Evolutionary conservation across 2,888 invertebrate genomes (phyloP).

Genomic region (Tridacna gigas): DNA sequence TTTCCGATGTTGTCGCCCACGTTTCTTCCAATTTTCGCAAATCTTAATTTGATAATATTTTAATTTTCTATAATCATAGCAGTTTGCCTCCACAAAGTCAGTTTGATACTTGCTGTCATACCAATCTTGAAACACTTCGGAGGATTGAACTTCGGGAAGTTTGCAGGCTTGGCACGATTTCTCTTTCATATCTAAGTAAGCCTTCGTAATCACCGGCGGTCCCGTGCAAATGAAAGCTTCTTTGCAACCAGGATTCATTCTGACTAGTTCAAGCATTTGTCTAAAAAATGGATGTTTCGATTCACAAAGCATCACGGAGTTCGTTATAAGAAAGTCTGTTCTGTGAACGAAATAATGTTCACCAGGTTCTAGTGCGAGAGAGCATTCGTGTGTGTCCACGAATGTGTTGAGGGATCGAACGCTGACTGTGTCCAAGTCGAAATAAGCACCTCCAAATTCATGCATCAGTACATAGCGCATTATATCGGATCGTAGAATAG

Average conservation of each 20-base stretch:
- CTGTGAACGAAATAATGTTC: conserved; percentile 17
- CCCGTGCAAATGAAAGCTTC: conserved; percentile 22
- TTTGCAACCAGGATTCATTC: conserved; percentile 18
- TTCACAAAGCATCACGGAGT: conserved; percentile 15
- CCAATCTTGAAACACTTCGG: conserved; percentile 27
- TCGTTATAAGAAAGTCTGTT: conserved; percentile 18
- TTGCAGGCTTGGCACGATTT: conserved; percentile 13
- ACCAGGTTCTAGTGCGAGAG: conserved; percentile 7
- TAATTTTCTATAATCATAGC: conserved; percentile 4
- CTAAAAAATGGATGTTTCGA: conserved; percentile 4
- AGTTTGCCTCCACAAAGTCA: conserved; percentile 11
- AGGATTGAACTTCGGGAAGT: conserved; percentile 13
- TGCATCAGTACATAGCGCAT: conserved; percentile 21
- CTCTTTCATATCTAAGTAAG: conserved; percentile 19
- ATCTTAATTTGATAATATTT: conserved; percentile 12
- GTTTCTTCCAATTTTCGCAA: conserved; percentile 21
- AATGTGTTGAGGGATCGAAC: conserved; percentile 15
- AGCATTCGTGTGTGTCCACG: conserved; percentile 12
- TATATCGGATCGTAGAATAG: conserved; percentile 9
- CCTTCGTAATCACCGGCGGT: conserved; percentile 14
- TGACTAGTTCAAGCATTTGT: conserved; percentile 14
- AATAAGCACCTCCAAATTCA: conserved; percentile 24
- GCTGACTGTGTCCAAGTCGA: conserved; percentile 15
- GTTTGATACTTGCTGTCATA: conserved; percentile 15
- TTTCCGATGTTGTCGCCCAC: conserved; percentile 3